Conservation (phyloP, 1,140 invertebrate genomes). For the Anastrepha obliqua region DNA sequence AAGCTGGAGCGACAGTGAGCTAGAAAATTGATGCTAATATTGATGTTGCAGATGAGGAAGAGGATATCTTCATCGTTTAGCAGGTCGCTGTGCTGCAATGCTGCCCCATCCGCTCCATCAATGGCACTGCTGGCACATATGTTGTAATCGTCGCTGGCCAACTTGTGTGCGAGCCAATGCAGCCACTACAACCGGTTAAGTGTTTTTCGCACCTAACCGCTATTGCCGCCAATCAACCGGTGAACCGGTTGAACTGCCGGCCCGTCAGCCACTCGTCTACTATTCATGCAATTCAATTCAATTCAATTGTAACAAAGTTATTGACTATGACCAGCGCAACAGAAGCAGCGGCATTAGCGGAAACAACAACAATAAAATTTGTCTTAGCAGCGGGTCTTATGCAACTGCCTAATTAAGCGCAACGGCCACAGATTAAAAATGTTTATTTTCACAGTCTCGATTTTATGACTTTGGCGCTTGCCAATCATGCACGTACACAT, state of each 20-base stretch:
- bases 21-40: background rate
- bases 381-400: background rate
- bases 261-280: background rate
- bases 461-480: constrained; percentile 34
- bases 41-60: background rate
- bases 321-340: background rate
- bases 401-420: constrained; percentile 6
- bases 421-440: background rate
- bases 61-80: background rate
- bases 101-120: background rate
- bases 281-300: background rate
- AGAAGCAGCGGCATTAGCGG: background rate
- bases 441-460: background rate
- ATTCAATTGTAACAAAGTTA: background rate
- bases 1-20: background rate
- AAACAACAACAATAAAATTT: constrained; percentile 4
- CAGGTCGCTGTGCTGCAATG: background rate
- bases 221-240: background rate
- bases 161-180: background rate
- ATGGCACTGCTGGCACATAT: constrained; percentile 49
- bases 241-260: constrained; percentile 3
- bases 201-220: background rate
- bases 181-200: constrained; percentile 29
- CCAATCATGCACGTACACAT: background rate
- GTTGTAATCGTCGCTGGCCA: background rate